Evolutionary conservation across 2,797 vertebrate genomes (phyloP).

Genomic region (Valencia hispanica): DNA sequence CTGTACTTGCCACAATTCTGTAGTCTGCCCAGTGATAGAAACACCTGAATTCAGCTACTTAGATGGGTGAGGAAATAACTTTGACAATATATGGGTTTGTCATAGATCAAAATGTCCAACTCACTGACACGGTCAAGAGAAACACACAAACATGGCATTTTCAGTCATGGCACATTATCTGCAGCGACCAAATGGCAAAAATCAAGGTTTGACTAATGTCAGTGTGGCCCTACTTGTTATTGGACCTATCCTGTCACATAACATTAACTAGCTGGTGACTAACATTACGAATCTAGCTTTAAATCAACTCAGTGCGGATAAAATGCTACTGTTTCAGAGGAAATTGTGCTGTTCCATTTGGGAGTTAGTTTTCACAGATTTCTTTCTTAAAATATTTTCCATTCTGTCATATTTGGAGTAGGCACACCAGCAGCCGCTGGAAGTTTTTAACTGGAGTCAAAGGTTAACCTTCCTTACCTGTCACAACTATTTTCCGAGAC

Average conservation of each 20-base stretch:
- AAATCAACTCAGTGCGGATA: background rate
- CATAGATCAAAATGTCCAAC: background rate
- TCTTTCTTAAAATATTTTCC: background rate
- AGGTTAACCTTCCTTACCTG: slow-evolving; percentile 25
- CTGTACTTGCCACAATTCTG: too few relatives aligned
- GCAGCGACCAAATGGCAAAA: background rate
- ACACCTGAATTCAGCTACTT: background rate
- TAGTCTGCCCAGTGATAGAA: too few relatives aligned
- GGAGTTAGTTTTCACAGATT: background rate
- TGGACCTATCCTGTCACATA: background rate
- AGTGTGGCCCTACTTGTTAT: too few relatives aligned
- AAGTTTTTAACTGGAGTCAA: slow-evolving; percentile 18
- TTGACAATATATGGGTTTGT: background rate
- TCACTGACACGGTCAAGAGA: background rate
- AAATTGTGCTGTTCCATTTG: background rate
- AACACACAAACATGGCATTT: background rate
- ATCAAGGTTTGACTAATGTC: background rate
- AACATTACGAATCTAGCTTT: background rate
- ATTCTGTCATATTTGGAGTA: slow-evolving; percentile 11
- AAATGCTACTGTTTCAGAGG: background rate
- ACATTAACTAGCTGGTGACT: background rate
- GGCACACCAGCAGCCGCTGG: slow-evolving; percentile 13
- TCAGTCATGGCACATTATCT: background rate
- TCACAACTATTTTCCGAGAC: background rate
- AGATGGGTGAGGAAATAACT: background rate